Base-by-base conservation (phyloP, 2,113 vertebrate genomes). In the Hyperopisus bebe region DNA sequence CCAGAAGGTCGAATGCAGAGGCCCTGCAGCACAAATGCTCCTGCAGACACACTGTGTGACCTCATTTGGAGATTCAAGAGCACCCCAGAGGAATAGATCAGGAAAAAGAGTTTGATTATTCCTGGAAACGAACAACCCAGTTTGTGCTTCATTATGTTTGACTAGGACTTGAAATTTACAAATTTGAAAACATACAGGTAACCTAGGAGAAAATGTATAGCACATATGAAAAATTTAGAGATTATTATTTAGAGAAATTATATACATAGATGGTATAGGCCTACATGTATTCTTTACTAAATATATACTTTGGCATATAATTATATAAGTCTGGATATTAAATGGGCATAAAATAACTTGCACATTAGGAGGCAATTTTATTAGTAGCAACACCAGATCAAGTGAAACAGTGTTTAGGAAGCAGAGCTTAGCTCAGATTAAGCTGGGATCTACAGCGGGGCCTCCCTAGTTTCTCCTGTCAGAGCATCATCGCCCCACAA, bases 331-430 rank as follows among this genome's bases (percentile, higher is more conserved):
- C 42, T 74, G 44, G 10, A 31, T 80, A 70, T 74, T 66, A 87
- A 86, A 53, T 53, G 74, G 47, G 44, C 39, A 87, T 87, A 47
- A 90, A 70, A 86, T 82, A 21, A 83, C 5, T 15, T 24, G 48
- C 74, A 89, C 35, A 89, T 77, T 44, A 89, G 66, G 15, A 44
- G 46, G 80, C 1, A 85, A 17, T n/a, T 24, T 31, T 87, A 90
- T 74, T 88, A 88, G 86, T 88, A 47, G 55, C 50, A 58, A 62
- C 70, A 51, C 87, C 11, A 9, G 51, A 13, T 24, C 27, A 51
- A 51, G 74, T 82, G 35, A 90, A 70, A 90, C 51, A 90, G 51
- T 55, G 39, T 87, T 80, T 24, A 82, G 74, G 53, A 44, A 31
- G 35, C 21, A 62, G 27, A 31, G n/a, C n/a, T 66, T 10, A 66